phyloP scores from a whole-genome alignment of 1,140 invertebrate genomes.

The Heliconius congener region DNA sequence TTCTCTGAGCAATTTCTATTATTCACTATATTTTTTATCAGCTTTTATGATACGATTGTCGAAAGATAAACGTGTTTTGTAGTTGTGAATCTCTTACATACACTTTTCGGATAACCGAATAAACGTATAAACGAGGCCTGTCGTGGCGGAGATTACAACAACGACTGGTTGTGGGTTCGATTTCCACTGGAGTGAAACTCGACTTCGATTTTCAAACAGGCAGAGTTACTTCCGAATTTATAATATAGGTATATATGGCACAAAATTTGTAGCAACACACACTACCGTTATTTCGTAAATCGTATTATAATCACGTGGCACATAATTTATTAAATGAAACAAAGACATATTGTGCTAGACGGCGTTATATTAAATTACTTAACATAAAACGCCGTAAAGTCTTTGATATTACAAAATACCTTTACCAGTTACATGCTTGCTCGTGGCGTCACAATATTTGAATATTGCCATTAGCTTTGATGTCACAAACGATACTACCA shows the following conservation, averaged over 20 bases:
- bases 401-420: constrained; percentile 55
- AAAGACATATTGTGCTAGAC: constrained; percentile 35
- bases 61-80: not conserved
- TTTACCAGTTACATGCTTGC: constrained; percentile 47
- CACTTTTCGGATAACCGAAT: too few species aligned
- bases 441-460: constrained; percentile 46
- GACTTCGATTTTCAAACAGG: too few species aligned
- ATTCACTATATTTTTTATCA: constrained; percentile 15
- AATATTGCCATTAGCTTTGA: constrained; percentile 43
- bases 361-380: constrained; percentile 36
- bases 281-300: constrained; percentile 8
- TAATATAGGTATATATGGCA: not conserved
- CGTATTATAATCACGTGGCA: constrained; percentile 23
- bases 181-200: too few species aligned
- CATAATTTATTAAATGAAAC: constrained; percentile 34
- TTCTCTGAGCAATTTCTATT: constrained; percentile 51
- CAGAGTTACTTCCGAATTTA: too few species aligned
- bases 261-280: not conserved
- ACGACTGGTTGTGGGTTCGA: too few species aligned
- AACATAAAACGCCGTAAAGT: constrained; percentile 39
- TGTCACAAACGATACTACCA: constrained; percentile 37
- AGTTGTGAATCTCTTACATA: not conserved
- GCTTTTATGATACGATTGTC: not conserved
- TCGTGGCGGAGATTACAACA: too few species aligned
- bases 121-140: too few species aligned